Percentiles rank a stretch among this genome's conserved stretches.
These are phyloP conservation scores for Erebia epiphron DNA, from an alignment of 2,888 invertebrate genomes.

Conservation along the genomic window DNA sequence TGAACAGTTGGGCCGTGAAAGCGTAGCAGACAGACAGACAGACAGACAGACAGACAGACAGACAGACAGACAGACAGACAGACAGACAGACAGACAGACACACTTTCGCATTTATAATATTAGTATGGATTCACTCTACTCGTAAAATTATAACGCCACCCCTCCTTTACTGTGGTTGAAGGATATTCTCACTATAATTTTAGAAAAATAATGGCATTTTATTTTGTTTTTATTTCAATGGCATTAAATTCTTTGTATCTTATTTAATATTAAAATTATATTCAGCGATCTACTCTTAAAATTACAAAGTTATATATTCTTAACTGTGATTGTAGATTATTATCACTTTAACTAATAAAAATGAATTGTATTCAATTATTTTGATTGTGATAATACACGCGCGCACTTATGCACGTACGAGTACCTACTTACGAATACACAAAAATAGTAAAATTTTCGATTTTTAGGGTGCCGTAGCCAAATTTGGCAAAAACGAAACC, in stretches of 20 bases:
- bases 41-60: too few species aligned
- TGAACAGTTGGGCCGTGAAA: too few species aligned
- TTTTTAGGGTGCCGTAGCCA: too few species aligned
- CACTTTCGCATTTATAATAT: too few species aligned
- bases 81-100: too few species aligned
- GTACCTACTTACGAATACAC: too few species aligned
- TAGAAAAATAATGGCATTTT: not conserved
- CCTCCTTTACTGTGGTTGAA: constrained; percentile 2
- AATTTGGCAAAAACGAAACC: too few species aligned
- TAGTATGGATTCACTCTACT: constrained; percentile 45
- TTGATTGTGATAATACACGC: not conserved
- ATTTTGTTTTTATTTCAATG: too few species aligned
- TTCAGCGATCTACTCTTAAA: constrained; percentile 40
- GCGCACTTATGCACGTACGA: not conserved
- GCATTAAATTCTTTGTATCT: not conserved
- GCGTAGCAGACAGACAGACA: too few species aligned
- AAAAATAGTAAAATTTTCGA: too few species aligned
- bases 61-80: too few species aligned
- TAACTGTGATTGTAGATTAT: constrained; percentile 7
- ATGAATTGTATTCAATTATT: not conserved
- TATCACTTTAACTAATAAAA: not conserved
- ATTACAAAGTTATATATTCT: constrained; percentile 17
- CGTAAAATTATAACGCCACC: constrained; percentile 29
- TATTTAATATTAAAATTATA: constrained; percentile 54
- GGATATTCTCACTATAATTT: constrained; percentile 13